Conservation (phyloP, 2,113 vertebrate genomes). For the Castor canadensis region DNA sequence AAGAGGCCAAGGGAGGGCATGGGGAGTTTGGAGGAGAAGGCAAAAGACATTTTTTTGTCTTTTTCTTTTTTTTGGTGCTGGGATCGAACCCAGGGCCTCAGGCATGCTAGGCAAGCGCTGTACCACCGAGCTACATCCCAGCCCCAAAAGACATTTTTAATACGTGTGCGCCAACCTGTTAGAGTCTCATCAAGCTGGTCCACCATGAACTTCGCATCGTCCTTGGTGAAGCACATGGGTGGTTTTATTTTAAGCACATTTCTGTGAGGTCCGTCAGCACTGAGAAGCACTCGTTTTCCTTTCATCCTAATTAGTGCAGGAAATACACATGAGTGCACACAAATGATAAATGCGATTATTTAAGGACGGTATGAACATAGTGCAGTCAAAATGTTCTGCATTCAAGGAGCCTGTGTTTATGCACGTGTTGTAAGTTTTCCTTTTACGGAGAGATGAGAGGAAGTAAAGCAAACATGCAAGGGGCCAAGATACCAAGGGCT, state of each 20-base stretch:
- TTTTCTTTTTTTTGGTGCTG: too few species aligned
- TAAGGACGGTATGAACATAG: neutral
- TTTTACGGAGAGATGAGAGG: neutral
- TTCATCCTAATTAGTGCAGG: slow-evolving; percentile 88
- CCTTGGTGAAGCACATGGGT: slow-evolving; percentile 94
- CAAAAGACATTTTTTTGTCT: too few species aligned
- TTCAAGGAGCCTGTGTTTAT: neutral
- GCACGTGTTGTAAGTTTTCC: neutral
- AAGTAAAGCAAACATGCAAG: neutral
- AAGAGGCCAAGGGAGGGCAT: neutral
- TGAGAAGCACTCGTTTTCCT: slow-evolving; percentile 91
- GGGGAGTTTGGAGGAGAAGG: neutral
- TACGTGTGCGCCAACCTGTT: slow-evolving; percentile 84
- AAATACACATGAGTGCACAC: neutral
- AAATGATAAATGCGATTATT: neutral
- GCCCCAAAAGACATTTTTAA: neutral
- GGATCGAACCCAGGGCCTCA: too few species aligned
- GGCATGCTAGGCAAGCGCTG: too few species aligned
- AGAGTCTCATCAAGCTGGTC: slow-evolving; percentile 91
- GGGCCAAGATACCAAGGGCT: neutral
- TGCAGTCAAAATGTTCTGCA: too few species aligned
- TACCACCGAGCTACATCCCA: too few species aligned
- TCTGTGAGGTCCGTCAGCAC: slow-evolving; percentile 94
- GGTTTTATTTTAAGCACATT: slow-evolving; percentile 98
- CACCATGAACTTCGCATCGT: slow-evolving; percentile 90